Evolutionary conservation across 1,140 invertebrate species (phyloP).

Genomic region (Palaemon carinicauda): DNA sequence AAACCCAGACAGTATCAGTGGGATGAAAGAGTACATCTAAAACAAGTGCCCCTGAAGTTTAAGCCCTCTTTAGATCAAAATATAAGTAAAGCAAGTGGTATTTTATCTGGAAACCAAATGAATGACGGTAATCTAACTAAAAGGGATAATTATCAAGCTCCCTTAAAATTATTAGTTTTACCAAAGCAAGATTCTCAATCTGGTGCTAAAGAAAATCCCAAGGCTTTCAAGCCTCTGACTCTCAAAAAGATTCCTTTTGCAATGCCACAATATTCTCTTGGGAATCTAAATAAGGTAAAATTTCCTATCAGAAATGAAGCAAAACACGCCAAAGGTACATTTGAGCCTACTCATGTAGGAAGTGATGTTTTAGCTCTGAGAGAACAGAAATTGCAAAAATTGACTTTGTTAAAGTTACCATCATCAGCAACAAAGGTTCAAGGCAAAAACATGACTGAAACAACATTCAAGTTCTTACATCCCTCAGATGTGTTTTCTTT

Average conservation of each 20-base stretch:
- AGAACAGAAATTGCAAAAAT: too few species aligned
- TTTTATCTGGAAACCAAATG: not conserved
- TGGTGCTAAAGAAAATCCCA: not conserved
- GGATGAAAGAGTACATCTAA: not conserved
- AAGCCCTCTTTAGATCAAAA: not conserved
- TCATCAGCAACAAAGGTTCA: not conserved
- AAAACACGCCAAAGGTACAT: too few species aligned
- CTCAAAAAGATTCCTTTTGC: constrained; percentile 5
- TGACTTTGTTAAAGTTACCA: constrained; percentile 9
- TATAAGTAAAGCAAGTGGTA: not conserved
- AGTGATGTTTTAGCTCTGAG: too few species aligned
- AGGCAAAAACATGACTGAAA: not conserved
- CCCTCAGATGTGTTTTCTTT: constrained; percentile 24
- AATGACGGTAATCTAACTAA: not conserved
- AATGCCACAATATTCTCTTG: not conserved
- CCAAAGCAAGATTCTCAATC: not conserved
- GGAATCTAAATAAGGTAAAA: not conserved
- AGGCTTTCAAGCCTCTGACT: not conserved
- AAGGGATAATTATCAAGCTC: not conserved
- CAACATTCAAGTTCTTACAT: not conserved
- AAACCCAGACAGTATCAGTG: not conserved
- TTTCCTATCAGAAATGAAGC: not conserved
- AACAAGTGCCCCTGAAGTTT: not conserved
- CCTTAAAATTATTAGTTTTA: not conserved
- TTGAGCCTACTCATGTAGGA: too few species aligned